Evolutionary conservation across 2,888 invertebrate genomes (phyloP), one percentile per base, ranked within the genome.

Genomic region (Neoscelio sp.): DNA sequence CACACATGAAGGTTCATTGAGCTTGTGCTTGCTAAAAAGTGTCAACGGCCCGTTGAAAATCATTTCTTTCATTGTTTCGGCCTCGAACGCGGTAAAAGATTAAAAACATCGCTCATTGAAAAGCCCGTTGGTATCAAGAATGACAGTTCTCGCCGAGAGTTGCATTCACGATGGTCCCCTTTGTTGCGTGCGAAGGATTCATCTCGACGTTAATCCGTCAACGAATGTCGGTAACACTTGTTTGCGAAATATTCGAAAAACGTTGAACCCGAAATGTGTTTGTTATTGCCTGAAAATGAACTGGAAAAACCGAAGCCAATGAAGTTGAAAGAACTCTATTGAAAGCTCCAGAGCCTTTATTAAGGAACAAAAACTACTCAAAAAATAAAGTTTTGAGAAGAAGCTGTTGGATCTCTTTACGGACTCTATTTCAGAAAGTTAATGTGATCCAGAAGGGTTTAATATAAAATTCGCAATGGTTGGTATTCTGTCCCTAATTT

Each of bases 61-160:
- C 65, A 58, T 74, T 74, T n/a, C 42, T 23, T 33, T 15, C 48
- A 50, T 74, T 74, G 60, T 67, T 35, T 58, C 33, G 48, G 33
- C 56, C 10, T 58, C 40, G 33, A 65, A 65, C 23, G 74, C 58
- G 60, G 74, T 67, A 75, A 67, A 75, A 75, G 74, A 75, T 75
- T 75, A 67, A 75, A 75, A 75, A 67, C 74, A 67, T 58, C 58
- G 74, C 35, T 42, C 40, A 58, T 58, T 74, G 30, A 48, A 40
- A 17, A 15, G 40, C 42, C 64, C 17, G n/a, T n/a, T n/a, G n/a
- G n/a, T n/a, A n/a, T n/a, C n/a, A 73, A 64, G 73, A 56, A 65
- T 65, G 65, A 73, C 48, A 40, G 46, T 62, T 12, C 48, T 50
- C 65, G 12, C 13, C 38, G 38, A 33, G 10, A 8, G 10, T 5